These are phyloP conservation scores for Patagioenas fasciata DNA, from an alignment of 2,113 vertebrate species.

Conservation along the genomic window DNA sequence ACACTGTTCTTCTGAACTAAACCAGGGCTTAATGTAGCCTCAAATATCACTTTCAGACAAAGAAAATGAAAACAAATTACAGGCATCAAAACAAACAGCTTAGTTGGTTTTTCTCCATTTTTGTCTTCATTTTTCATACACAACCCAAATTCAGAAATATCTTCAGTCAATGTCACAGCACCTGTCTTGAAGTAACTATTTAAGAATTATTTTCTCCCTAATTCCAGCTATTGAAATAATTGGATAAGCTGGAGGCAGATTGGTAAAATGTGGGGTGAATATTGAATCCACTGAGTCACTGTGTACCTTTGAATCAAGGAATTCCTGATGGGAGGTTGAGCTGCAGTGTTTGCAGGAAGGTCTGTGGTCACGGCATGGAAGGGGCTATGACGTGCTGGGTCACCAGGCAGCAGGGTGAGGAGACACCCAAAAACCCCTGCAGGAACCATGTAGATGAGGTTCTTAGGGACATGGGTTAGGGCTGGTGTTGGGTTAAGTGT, in stretches of 20 bases:
- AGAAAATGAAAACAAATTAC: not conserved
- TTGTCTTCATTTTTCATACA: not conserved
- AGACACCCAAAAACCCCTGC: not conserved
- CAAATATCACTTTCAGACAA: not conserved
- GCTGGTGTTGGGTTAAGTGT: no score
- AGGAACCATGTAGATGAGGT: not conserved
- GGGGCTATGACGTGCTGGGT: not conserved
- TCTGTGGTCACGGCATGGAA: not conserved
- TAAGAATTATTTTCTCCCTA: not conserved
- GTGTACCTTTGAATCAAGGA: fast-evolving
- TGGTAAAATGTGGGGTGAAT: not conserved
- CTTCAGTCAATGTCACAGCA: fast-evolving
- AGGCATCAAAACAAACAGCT: not conserved
- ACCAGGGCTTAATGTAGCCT: not conserved
- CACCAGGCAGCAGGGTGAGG: not conserved
- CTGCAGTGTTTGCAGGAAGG: not conserved
- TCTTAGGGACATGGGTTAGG: no score
- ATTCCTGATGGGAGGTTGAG: not conserved
- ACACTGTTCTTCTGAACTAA: not conserved
- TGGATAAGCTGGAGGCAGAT: not conserved
- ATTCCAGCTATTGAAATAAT: not conserved
- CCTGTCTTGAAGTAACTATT: not conserved
- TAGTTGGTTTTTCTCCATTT: not conserved
- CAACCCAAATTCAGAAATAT: not conserved
- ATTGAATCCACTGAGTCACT: not conserved